Base-by-base conservation (phyloP, 2,113 vertebrate species). In the Seriola aureovittata region DNA sequence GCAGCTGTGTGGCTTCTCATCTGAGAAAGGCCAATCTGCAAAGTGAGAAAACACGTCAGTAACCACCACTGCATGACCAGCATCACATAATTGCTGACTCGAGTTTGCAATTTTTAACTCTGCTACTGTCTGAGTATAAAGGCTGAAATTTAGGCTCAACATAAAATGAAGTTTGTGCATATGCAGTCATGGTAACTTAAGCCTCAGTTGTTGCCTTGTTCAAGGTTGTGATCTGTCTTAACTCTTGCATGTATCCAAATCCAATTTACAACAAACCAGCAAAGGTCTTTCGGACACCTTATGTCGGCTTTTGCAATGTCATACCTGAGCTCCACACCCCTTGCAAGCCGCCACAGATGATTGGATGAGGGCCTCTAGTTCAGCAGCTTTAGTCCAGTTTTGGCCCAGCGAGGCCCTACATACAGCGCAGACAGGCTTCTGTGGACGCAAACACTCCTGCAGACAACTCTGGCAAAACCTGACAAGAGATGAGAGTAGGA, bases 381-480 rank as follows among this genome's bases (percentile, higher is more conserved):
- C 96, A 52, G 84, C 67, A 10, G 96, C 97, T 91, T 94, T 96
- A 75, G 93, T 93, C 64, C 96, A 97, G 29, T 29, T 29, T 29
- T 95, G 84, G 0, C 92, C 90, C 80, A 98, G 92, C 40, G 95
- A 88, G 12, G 96, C 93, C 90, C 98, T 96, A 89, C 98, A 99
- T 79, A 99, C 98, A 0, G 97, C 98, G 85, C 98, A 99, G 10
- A 98, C 96, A 0, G 98, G 97, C 79, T 97, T 97, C 81, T 98
- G 97, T 67, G 97, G 97, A 85, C 98, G 97, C 84, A 98, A 94
- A 81, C 98, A 99, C 73, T 98, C 96, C 92, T 98, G 97, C 91
- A 99, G 96, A 95, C 98, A 99, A 2, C 93, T 94, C 4, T 95
- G 95, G 89, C 98, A 99, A 92, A 99, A 99, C 81, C 98, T 99